phyloP scores from a whole-genome alignment of 2,797 vertebrate species.

The Champsocephalus esox region DNA sequence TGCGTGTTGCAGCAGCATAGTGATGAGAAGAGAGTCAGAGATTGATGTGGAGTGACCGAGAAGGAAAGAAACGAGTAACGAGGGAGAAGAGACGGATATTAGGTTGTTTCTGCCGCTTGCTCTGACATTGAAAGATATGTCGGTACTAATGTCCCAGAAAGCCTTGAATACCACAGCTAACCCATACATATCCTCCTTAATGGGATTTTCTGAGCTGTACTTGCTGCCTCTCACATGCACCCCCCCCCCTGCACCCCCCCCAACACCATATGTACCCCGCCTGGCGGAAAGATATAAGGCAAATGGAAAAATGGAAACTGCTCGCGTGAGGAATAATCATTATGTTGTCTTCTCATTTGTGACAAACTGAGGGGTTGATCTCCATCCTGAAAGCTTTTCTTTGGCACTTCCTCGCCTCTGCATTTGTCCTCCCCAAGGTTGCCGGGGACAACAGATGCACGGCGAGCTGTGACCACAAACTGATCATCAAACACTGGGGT shows the following conservation, averaged over 20 bases:
- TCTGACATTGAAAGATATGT: constrained; percentile 77
- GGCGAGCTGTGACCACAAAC: constrained; percentile 42
- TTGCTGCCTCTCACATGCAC: constrained; percentile 31
- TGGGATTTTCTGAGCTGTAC: constrained; percentile 72
- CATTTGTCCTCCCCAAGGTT: constrained; percentile 66
- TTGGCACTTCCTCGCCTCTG: constrained; percentile 7
- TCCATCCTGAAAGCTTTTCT: constrained; percentile 60
- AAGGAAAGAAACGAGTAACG: constrained; percentile 49
- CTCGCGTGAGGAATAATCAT: constrained; percentile 69
- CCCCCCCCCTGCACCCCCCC: constrained; percentile 29
- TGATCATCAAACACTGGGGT: constrained; percentile 41
- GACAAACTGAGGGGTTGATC: constrained; percentile 65
- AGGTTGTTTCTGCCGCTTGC: constrained; percentile 68
- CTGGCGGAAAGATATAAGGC: constrained; percentile 60
- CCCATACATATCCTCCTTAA: constrained; percentile 75
- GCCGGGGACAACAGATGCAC: constrained; percentile 25
- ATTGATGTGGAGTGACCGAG: constrained; percentile 63
- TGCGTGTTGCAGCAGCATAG: constrained; percentile 17
- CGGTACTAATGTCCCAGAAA: constrained; percentile 72
- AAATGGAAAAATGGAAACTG: constrained; percentile 64
- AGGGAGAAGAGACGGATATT: constrained; percentile 64
- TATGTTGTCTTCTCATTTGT: constrained; percentile 69
- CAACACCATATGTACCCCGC: constrained; percentile 61
- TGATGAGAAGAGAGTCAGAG: constrained; percentile 37
- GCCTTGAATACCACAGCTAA: constrained; percentile 75